Conservation (phyloP, 2,888 invertebrate genomes). For the Acrocyrtus sp. region DNA sequence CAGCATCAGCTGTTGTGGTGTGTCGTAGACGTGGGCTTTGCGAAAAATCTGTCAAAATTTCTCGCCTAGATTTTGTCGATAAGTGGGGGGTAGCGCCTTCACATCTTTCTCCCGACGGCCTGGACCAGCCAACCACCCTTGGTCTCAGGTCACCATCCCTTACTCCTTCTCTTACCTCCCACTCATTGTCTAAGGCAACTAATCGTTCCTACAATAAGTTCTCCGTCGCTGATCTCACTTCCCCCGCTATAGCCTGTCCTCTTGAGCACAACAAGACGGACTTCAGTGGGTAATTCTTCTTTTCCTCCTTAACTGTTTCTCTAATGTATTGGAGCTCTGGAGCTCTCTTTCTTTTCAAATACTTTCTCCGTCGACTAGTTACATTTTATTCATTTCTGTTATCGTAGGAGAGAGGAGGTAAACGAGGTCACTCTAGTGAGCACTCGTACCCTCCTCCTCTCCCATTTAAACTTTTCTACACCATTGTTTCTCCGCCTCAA, state of each 20-base stretch:
- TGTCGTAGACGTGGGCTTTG: slow-evolving; percentile 39
- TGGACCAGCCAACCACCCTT: slow-evolving; percentile 61
- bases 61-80: slow-evolving; percentile 97
- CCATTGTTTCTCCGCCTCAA: too few species aligned
- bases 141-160: slow-evolving; percentile 62
- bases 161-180: slow-evolving; percentile 62
- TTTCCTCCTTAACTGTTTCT: slow-evolving; percentile 7
- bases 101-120: slow-evolving; percentile 63
- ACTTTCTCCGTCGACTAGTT: too few species aligned
- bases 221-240: slow-evolving; percentile 56
- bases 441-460: background rate
- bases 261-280: slow-evolving; percentile 61
- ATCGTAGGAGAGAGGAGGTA: background rate
- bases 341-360: too few species aligned
- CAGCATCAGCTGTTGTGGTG: slow-evolving; percentile 33
- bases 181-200: slow-evolving; percentile 61
- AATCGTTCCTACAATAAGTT: slow-evolving; percentile 61
- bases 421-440: slow-evolving; percentile 5
- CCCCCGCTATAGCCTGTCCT: slow-evolving; percentile 53
- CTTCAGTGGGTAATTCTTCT: slow-evolving; percentile 59
- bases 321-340: too few species aligned
- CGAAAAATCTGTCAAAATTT: slow-evolving; percentile 83
- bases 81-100: slow-evolving; percentile 97
- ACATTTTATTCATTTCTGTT: background rate
- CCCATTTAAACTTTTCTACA: too few species aligned